Conservation (phyloP, 2,113 vertebrate species). For the Hydrolagus affinis region DNA sequence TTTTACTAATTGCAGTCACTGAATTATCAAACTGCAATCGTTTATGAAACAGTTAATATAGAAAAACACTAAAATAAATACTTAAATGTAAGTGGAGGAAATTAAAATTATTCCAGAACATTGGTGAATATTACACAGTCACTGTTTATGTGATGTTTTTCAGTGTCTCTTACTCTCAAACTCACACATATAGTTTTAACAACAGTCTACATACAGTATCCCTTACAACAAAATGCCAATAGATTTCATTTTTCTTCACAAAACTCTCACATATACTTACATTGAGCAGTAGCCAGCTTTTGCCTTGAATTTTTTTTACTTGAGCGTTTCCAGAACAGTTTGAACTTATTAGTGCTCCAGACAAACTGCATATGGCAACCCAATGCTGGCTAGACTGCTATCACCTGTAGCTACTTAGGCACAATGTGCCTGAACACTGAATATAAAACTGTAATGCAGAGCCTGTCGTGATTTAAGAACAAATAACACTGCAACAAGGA, state of each 20-base stretch:
- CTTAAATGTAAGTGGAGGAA: background rate
- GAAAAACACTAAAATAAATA: background rate
- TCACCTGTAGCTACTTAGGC: background rate
- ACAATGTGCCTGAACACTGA: conserved; percentile 9
- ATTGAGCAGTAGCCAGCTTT: background rate
- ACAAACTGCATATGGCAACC: conserved; percentile 13
- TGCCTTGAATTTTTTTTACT: background rate
- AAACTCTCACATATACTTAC: background rate
- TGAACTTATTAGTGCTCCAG: conserved; percentile 27
- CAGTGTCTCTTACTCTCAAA: background rate
- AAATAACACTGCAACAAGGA: background rate
- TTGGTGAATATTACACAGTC: background rate
- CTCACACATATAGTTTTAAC: background rate
- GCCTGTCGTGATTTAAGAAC: background rate
- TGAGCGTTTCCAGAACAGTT: conserved; percentile 16
- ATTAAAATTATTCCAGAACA: background rate
- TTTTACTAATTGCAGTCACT: background rate
- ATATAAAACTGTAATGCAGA: background rate
- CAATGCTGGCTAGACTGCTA: background rate
- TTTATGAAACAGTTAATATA: background rate
- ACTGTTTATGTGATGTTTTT: background rate
- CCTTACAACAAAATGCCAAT: background rate
- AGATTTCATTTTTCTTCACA: background rate
- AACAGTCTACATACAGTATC: background rate
- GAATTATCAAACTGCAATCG: background rate